These are phyloP conservation scores for Neopipo cinnamomea DNA, from an alignment of 2,113 vertebrate species.

Conservation along the genomic window DNA sequence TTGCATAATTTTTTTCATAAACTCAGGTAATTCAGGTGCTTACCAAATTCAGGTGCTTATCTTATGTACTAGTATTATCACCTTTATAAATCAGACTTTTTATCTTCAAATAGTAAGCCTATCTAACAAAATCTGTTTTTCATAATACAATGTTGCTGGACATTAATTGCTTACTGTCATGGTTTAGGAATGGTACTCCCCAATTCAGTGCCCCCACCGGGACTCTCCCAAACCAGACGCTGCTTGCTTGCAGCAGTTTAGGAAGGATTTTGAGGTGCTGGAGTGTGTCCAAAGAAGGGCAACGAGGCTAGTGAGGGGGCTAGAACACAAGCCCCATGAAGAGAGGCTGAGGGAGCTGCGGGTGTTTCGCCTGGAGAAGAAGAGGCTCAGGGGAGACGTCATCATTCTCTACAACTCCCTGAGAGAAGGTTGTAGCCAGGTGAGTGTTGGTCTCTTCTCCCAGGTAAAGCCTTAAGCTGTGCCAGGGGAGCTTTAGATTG, in stretches of 20 bases:
- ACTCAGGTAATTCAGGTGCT: neutral
- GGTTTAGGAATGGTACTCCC: neutral
- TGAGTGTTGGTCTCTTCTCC: no score
- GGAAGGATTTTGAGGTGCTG: no score
- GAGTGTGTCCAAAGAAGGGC: no score
- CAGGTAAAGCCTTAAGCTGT: no score
- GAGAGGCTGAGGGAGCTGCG: no score
- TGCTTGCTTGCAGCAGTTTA: neutral
- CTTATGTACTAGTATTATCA: neutral
- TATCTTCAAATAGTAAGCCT: neutral
- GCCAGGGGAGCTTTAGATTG: no score
- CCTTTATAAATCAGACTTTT: neutral
- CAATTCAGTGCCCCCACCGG: neutral
- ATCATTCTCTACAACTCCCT: no score
- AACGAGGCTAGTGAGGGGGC: no score
- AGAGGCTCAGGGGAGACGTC: no score
- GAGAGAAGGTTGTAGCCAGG: no score
- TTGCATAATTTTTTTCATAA: neutral
- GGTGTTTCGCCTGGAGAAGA: no score
- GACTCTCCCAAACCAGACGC: neutral
- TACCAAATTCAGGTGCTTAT: neutral
- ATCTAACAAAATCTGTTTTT: neutral
- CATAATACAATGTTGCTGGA: neutral
- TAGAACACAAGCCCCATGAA: no score
- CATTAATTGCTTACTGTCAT: neutral